Evolutionary conservation across 2,888 invertebrate genomes (phyloP).

Genomic region (Volucella inflata): DNA sequence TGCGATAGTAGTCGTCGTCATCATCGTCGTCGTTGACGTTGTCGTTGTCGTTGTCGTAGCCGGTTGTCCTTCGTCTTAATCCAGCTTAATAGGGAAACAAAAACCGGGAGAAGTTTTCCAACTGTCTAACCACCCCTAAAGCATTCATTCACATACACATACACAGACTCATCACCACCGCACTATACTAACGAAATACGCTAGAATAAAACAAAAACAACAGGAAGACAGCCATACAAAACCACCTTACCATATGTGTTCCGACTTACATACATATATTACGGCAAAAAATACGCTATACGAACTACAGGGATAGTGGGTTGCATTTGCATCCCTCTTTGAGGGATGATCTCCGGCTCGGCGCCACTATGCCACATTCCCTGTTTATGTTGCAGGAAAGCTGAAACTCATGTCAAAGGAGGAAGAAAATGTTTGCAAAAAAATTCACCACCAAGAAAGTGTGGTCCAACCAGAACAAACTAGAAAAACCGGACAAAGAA

Average conservation of each 20-base stretch:
- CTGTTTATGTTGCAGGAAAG: slow-evolving; percentile 53
- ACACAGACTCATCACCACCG: slow-evolving; percentile 12
- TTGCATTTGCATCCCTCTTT: slow-evolving; percentile 69
- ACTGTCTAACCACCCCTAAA: slow-evolving; percentile 34
- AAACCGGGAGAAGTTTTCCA: slow-evolving; percentile 23
- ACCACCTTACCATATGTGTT: too few species aligned
- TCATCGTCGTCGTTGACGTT: too few species aligned
- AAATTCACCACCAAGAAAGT: slow-evolving; percentile 41
- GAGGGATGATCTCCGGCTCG: slow-evolving; percentile 70
- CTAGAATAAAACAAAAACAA: too few species aligned
- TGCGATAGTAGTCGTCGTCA: too few species aligned
- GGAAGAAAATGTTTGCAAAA: background rate
- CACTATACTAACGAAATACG: too few species aligned
- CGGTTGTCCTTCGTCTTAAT: slow-evolving; percentile 62
- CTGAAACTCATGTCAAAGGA: slow-evolving; percentile 14
- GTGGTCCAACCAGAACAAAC: slow-evolving; percentile 13
- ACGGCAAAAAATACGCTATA: too few species aligned
- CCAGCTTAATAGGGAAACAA: slow-evolving; percentile 53
- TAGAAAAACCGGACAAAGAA: slow-evolving; percentile 48
- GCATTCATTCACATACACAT: slow-evolving; percentile 22
- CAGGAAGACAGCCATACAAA: too few species aligned
- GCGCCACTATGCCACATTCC: slow-evolving; percentile 64
- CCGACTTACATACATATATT: too few species aligned
- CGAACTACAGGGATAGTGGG: background rate
- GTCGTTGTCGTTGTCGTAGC: too few species aligned